Evolutionary conservation across 2,888 invertebrate species (phyloP).

Genomic region (Caradrina clavipalpis): DNA sequence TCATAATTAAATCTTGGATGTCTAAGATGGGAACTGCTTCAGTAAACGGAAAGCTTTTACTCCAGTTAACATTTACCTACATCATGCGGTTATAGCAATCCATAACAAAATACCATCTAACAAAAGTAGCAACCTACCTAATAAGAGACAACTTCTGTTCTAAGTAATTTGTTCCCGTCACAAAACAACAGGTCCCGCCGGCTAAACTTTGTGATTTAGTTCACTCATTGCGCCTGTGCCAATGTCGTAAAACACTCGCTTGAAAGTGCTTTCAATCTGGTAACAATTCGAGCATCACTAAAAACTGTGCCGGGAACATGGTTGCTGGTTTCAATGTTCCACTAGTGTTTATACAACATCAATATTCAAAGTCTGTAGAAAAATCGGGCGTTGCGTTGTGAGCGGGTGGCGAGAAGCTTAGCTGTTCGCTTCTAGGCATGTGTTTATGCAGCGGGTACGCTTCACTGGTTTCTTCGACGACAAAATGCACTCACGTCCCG

Average conservation of each 20-base stretch:
- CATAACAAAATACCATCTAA: slow-evolving; percentile 32
- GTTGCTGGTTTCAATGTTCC: slow-evolving; percentile 51
- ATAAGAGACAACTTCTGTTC: slow-evolving; percentile 42
- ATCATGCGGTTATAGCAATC: slow-evolving; percentile 23
- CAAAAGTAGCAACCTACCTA: slow-evolving; percentile 20
- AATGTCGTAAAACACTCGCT: slow-evolving; percentile 61
- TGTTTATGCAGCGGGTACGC: slow-evolving; percentile 84
- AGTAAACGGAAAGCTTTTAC: slow-evolving; percentile 43
- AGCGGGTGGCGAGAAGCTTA: slow-evolving; percentile 54
- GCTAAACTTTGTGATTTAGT: slow-evolving; percentile 64
- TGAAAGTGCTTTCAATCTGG: slow-evolving; percentile 60
- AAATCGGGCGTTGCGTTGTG: slow-evolving; percentile 75
- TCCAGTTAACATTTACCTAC: slow-evolving; percentile 15
- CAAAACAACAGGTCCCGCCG: slow-evolving; percentile 58
- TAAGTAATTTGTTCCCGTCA: slow-evolving; percentile 61
- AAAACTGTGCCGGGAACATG: slow-evolving; percentile 68
- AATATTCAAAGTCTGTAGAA: slow-evolving; percentile 84
- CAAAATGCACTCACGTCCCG: slow-evolving; percentile 88
- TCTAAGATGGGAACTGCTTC: slow-evolving; percentile 30
- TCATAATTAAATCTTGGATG: slow-evolving; percentile 46
- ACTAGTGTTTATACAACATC: slow-evolving; percentile 78
- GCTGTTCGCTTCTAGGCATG: slow-evolving; percentile 77
- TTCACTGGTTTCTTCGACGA: slow-evolving; percentile 85
- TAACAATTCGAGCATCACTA: slow-evolving; percentile 61
- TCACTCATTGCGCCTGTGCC: slow-evolving; percentile 57